phyloP scores from a whole-genome alignment of 2,888 invertebrate species.

The Leuctra nigra region DNA sequence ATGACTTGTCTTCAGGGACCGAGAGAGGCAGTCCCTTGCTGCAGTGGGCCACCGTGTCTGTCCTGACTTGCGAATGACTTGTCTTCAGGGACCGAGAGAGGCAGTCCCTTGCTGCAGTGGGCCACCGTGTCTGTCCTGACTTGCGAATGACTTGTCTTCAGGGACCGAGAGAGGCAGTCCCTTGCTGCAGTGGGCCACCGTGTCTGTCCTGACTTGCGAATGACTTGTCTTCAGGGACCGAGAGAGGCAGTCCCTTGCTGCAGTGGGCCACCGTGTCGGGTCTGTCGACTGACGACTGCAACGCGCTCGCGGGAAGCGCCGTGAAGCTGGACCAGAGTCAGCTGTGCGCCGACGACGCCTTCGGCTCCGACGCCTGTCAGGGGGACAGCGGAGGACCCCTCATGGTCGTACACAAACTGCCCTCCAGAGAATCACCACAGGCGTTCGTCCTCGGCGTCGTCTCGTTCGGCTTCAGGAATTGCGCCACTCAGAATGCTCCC shows the following conservation, averaged over 20 bases:
- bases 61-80: too few species aligned
- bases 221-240: neutral
- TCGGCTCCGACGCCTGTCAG: conserved; percentile 31
- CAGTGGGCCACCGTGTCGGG: conserved; percentile 19
- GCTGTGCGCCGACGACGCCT: conserved; percentile 11
- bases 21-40: too few species aligned
- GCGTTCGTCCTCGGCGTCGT: conserved; percentile 33
- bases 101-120: too few species aligned
- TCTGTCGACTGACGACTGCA: conserved; percentile 20
- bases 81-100: too few species aligned
- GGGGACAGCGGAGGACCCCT: conserved; percentile 32
- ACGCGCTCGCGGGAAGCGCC: conserved; percentile 15
- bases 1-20: too few species aligned
- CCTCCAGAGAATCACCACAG: neutral
- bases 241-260: conserved; percentile 3
- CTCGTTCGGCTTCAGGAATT: conserved; percentile 32
- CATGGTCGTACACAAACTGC: neutral
- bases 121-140: too few species aligned
- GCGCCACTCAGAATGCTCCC: conserved; percentile 32
- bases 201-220: too few species aligned
- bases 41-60: too few species aligned
- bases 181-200: too few species aligned
- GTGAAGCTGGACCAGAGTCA: conserved; percentile 21
- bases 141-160: too few species aligned
- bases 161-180: conserved; percentile 14